Evolutionary conservation across 2,888 invertebrate species (phyloP).

Genomic region (Eucera pruinosa): DNA sequence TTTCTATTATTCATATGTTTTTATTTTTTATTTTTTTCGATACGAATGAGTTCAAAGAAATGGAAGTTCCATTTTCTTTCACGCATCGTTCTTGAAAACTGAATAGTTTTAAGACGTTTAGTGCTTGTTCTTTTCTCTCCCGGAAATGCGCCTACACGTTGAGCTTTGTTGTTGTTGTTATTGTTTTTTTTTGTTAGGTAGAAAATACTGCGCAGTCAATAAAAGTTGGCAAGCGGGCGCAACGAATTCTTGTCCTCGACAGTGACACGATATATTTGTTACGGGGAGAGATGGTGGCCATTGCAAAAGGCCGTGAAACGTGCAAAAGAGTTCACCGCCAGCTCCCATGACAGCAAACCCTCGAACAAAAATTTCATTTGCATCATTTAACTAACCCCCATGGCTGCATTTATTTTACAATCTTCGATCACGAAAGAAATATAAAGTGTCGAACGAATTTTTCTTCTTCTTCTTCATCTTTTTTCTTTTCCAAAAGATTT

Average conservation of each 20-base stretch:
- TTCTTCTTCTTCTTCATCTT: conserved; percentile 1
- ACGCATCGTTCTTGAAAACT: not conserved
- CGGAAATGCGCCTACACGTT: conserved; percentile 75
- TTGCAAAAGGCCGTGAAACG: conserved; percentile 29
- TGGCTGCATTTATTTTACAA: conserved; percentile 16
- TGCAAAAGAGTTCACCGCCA: conserved; percentile 40
- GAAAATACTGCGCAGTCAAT: conserved; percentile 77
- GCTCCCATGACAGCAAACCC: conserved; percentile 64
- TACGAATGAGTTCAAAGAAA: not conserved
- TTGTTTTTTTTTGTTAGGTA: conserved; percentile 58
- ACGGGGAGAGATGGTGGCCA: conserved; percentile 32
- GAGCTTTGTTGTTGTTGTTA: conserved; percentile 63
- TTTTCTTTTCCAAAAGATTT: conserved; percentile 5
- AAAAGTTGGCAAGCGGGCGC: conserved; percentile 68
- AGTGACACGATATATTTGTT: conserved; percentile 20
- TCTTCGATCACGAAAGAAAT: conserved; percentile 8
- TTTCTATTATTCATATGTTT: conserved; percentile 14
- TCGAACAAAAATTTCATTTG: conserved; percentile 3
- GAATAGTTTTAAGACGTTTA: not conserved
- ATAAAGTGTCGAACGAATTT: conserved; percentile 16
- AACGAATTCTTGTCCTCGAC: conserved; percentile 28
- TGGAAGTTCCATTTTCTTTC: not conserved
- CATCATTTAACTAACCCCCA: conserved; percentile 14
- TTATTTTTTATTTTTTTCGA: not conserved
- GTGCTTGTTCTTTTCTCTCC: conserved; percentile 36